Evolutionary conservation across 2,797 vertebrate genomes (phyloP).

Genomic region (Enteromius afrohamiltoni): DNA sequence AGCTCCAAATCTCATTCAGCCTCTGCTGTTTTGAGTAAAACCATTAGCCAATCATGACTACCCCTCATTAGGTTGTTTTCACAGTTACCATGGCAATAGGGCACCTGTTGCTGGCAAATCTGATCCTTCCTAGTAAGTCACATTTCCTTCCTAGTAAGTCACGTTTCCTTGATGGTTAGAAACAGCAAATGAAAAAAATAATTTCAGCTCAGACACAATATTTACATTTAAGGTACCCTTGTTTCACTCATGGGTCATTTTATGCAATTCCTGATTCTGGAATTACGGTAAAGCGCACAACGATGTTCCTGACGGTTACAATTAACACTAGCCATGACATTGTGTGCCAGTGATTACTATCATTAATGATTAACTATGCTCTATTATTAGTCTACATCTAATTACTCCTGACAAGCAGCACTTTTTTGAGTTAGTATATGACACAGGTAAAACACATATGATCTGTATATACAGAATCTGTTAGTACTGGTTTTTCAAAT

Average conservation of each 20-base stretch:
- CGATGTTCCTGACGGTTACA: neutral
- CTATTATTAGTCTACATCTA: neutral
- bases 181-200: neutral
- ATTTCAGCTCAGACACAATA: neutral
- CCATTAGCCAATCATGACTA: constrained; percentile 14
- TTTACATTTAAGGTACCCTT: neutral
- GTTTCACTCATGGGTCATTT: too few relatives aligned
- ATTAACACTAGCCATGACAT: neutral
- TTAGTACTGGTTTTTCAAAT: neutral
- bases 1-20: neutral
- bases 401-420: neutral
- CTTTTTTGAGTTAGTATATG: neutral
- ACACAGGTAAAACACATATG: neutral
- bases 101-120: constrained; percentile 9
- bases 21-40: constrained; percentile 2
- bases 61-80: neutral
- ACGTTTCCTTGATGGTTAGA: constrained; percentile 15
- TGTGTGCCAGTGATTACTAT: neutral
- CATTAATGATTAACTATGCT: neutral
- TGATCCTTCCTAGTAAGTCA: neutral
- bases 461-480: neutral
- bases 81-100: constrained; percentile 10
- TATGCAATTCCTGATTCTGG: neutral
- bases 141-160: too few relatives aligned
- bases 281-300: neutral